Base-by-base conservation (phyloP, 2,113 vertebrate genomes). In the Salvelinus sp. region DNA sequence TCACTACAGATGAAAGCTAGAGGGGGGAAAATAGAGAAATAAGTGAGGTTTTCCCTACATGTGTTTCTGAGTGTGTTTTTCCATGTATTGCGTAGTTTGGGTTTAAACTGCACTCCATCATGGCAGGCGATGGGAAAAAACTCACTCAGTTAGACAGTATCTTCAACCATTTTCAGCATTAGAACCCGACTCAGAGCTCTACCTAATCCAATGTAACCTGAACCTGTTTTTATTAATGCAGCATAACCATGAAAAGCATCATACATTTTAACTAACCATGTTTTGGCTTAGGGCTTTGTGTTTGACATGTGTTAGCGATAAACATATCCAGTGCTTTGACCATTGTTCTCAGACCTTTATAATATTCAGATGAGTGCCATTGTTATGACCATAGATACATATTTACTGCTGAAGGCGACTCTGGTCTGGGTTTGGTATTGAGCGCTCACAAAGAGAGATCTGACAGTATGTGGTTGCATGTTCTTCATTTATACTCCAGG, bases 1-100 rank as follows among this genome's bases (percentile, higher is more conserved):
- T 81, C 80, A 77, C 62, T 70, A 30, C 27, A 76, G 76, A 88
- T 87, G 67, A 88, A 88, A 88, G 82, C 83, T 54, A 1, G 5
- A 77, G 78, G 28, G 47, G 77, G 74, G 79, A 63, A 83, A 85
- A 83, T 64, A 38, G 69, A 81, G 76, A 81, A 84, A 88, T 83
- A 65, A 79, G 54, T 79, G 80, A 81, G 77, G 80, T 83, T 84
- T 86, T 80, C 63, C 73, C 63, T 57, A 54, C 50, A 54, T 33
- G 70, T 84, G 79, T 82, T 83, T 74, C 66, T 76, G 44, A 62
- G 84, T 86, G 58, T 27, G 76, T 44, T 48, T 71, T 77, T 85
- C 71, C 13, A 75, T 79, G 70, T 23, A 60, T 2, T 76, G 73
- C 0, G 1, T 7, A 25, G 76, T 28, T 80, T 79, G 74, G 75